These are phyloP conservation scores for Tragelaphus buxtoni DNA, from an alignment of 2,113 vertebrate genomes.

Conservation along the genomic window DNA sequence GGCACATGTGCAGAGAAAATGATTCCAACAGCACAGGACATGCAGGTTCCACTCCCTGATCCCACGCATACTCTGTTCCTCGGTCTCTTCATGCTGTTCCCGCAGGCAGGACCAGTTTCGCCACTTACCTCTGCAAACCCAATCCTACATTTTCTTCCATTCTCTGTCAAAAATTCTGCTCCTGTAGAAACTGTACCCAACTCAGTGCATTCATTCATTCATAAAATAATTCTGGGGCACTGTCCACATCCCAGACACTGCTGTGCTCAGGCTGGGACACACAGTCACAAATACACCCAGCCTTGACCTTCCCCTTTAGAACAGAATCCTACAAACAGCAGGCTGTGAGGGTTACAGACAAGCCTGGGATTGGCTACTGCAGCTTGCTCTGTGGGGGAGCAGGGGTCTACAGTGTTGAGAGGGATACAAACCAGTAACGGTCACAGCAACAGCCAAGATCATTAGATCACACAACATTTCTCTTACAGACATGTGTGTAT, in stretches of 20 bases:
- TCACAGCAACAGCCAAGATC: neutral
- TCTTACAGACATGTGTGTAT: neutral
- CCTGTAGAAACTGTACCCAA: neutral
- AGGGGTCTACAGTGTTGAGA: neutral
- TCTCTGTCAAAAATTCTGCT: neutral
- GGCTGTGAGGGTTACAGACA: neutral
- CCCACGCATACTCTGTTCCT: accelerated
- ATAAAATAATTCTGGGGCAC: neutral
- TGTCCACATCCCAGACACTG: neutral
- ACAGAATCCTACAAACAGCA: neutral
- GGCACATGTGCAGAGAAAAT: neutral
- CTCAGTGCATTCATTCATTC: neutral
- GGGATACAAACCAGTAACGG: neutral
- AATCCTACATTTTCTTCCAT: neutral
- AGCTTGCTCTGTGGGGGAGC: neutral
- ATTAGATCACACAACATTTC: neutral
- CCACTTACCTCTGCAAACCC: neutral
- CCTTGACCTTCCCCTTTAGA: neutral
- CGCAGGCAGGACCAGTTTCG: neutral
- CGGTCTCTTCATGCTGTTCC: neutral
- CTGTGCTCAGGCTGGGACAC: neutral
- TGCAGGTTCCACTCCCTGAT: neutral
- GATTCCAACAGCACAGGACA: too few relatives aligned
- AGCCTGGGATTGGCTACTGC: neutral
- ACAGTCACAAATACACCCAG: neutral